Evolutionary conservation across 2,888 invertebrate species (phyloP).

Genomic region (Noctua pronuba): DNA sequence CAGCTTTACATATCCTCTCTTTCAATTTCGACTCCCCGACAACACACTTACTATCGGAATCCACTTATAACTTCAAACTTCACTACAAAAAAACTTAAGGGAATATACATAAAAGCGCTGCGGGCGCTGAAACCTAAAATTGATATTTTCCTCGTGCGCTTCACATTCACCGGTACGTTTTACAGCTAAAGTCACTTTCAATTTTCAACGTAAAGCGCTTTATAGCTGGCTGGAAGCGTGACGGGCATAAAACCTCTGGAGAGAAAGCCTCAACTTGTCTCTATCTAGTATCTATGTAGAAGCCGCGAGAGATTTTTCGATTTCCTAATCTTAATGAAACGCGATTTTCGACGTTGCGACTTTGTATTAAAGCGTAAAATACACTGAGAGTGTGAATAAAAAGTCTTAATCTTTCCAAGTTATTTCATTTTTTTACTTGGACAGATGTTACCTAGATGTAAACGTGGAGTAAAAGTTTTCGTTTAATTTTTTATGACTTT

Average conservation of each 20-base stretch:
- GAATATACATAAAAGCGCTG: slow-evolving; percentile 72
- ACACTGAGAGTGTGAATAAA: slow-evolving; percentile 46
- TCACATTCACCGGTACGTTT: slow-evolving; percentile 82
- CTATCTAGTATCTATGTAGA: slow-evolving; percentile 73
- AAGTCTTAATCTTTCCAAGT: slow-evolving; percentile 74
- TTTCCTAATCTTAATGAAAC: slow-evolving; percentile 64
- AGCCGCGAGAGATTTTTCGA: slow-evolving; percentile 74
- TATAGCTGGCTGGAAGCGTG: slow-evolving; percentile 84
- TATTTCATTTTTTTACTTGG: slow-evolving; percentile 74
- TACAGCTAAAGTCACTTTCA: slow-evolving; percentile 89
- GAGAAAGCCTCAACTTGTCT: slow-evolving; percentile 80
- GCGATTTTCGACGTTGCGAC: slow-evolving; percentile 66
- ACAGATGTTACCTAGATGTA: slow-evolving; percentile 80
- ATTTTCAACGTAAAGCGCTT: slow-evolving; percentile 87
- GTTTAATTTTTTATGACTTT: slow-evolving; percentile 76
- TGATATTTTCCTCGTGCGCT: slow-evolving; percentile 81
- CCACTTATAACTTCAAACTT: slow-evolving; percentile 59
- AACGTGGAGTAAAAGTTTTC: slow-evolving; percentile 76
- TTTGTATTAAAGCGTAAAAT: slow-evolving; percentile 55
- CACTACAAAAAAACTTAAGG: slow-evolving; percentile 61
- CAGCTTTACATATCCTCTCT: slow-evolving; percentile 23
- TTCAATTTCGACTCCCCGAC: slow-evolving; percentile 46
- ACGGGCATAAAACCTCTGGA: slow-evolving; percentile 82
- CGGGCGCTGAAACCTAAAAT: slow-evolving; percentile 77
- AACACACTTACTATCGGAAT: slow-evolving; percentile 53